Conservation (phyloP, 2,888 invertebrate species). For the Proisotoma minuta region DNA sequence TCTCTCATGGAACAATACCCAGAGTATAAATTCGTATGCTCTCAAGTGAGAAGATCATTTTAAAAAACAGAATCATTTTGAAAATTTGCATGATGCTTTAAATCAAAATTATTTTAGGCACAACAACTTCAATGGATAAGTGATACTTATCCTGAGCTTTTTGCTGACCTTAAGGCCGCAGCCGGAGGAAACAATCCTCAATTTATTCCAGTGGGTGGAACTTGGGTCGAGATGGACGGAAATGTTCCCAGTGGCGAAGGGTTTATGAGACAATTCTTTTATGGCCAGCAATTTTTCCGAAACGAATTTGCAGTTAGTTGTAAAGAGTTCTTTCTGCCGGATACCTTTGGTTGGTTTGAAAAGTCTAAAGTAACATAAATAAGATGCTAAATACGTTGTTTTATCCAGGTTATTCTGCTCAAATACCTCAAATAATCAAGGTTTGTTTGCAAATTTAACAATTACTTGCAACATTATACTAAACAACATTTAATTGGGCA, state of each 20-base stretch:
- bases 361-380: too few species aligned
- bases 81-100: not conserved
- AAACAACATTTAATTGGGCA: too few species aligned
- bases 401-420: constrained; percentile 55
- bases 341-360: constrained; percentile 57
- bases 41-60: constrained; percentile 49
- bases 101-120: constrained; percentile 50
- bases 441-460: constrained; percentile 46
- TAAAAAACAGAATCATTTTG: not conserved
- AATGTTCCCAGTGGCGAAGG: constrained; percentile 53
- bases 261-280: constrained; percentile 55
- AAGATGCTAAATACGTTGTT: too few species aligned
- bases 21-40: constrained; percentile 53
- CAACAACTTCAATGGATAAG: constrained; percentile 56
- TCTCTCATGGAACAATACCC: constrained; percentile 54
- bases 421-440: constrained; percentile 55
- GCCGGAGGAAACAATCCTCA: constrained; percentile 49
- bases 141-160: constrained; percentile 53
- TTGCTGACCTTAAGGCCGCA: constrained; percentile 50
- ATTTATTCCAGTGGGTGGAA: constrained; percentile 55
- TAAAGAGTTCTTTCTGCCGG: constrained; percentile 56
- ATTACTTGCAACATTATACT: too few species aligned
- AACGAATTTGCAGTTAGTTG: constrained; percentile 53
- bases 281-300: constrained; percentile 54
- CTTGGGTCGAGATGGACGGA: constrained; percentile 56